Evolutionary conservation across 2,113 vertebrate species (phyloP), one percentile per base, ranked within the genome.

Genomic region (Oncorhynchus tshawytscha): DNA sequence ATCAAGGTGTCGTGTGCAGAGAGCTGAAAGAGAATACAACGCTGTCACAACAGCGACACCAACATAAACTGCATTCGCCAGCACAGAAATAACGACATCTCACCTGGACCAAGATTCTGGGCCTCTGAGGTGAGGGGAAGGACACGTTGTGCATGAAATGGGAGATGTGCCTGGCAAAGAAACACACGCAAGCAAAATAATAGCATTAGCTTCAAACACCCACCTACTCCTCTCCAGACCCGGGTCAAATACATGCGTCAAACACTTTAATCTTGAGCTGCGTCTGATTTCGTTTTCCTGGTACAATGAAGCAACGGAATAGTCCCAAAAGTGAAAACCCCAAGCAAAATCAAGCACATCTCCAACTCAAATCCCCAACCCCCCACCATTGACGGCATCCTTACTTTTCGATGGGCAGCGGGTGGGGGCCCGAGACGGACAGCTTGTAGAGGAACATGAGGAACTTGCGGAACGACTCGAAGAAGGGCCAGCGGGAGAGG

Each of bases 81-180:
- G 57, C 20, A 54, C 31, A 73, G 39, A 45, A 78, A 18, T 8
- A 57, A 1, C 3, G 29, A 11, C 6, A 5, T 16, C 75, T 94
- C 91, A 98, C 98, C 94, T 99, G 97, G 72, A 99, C 96, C 74
- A 99, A 93, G 82, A 99, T 99, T 90, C 98, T 95, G 84, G 98
- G 98, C 86, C 98, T 96, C 84, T 99, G 97, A 54, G 97, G 96
- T 72, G 98, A 99, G 78, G 98, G 98, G 83, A 99, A 99, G 67
- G 96, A 95, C 82, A 99, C 96, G 71, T 94, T 98, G 89, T 99
- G 96, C 97, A 99, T 98, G 89, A 99, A 99, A 91, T 99, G 96
- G 12, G 96, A 98, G 89, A 99, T 98, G 87, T 99, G 95, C 85
- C 97, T 99, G 78, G 79, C 79, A 88, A 84, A 62, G 77, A 68